Conservation (phyloP, 2,888 invertebrate species). For the Eurytoma adleriae region DNA sequence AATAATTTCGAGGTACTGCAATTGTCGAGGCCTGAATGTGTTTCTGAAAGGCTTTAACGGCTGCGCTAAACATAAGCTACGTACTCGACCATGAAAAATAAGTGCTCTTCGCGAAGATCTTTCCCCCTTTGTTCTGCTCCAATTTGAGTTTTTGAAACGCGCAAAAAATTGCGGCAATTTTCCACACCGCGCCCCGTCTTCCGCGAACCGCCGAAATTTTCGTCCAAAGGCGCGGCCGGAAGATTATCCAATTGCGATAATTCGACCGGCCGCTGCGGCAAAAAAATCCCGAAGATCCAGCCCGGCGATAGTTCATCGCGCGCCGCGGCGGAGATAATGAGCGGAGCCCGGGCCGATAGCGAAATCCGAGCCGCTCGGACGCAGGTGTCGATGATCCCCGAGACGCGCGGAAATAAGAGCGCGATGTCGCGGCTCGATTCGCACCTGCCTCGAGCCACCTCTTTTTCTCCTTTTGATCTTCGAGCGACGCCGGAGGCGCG, state of each 20-base stretch:
- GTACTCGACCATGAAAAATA: too few species aligned
- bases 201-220: too few species aligned
- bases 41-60: too few species aligned
- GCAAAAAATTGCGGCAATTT: too few species aligned
- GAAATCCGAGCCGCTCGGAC: constrained; percentile 68
- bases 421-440: constrained; percentile 57
- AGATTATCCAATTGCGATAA: background rate
- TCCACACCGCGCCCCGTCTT: too few species aligned
- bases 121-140: too few species aligned
- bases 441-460: constrained; percentile 57
- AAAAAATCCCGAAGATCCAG: constrained; percentile 3
- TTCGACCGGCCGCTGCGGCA: background rate
- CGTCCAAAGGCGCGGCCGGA: background rate
- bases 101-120: too few species aligned
- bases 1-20: too few species aligned
- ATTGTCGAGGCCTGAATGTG: too few species aligned
- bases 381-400: constrained; percentile 66
- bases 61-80: too few species aligned
- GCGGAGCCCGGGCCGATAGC: background rate
- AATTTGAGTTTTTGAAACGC: too few species aligned
- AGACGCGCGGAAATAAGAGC: constrained; percentile 63
- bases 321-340: background rate
- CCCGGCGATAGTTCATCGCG: background rate
- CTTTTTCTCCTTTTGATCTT: constrained; percentile 8
- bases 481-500: too few species aligned